Percentiles rank a stretch among this genome's conserved stretches.
Conservation (phyloP, 2,113 vertebrate genomes). For the Alectura lathami region DNA sequence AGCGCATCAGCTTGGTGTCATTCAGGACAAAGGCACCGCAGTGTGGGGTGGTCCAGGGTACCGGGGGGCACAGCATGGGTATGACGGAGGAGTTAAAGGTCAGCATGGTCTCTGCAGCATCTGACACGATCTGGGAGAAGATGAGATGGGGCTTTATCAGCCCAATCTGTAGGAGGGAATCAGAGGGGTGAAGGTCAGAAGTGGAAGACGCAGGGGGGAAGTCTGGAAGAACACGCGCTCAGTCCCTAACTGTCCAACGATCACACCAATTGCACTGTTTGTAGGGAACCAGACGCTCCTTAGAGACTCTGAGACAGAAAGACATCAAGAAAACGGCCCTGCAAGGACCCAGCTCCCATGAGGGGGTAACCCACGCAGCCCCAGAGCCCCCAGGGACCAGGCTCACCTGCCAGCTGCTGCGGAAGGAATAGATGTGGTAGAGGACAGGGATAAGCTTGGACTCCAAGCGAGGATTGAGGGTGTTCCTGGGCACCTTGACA, state of each 20-base stretch:
- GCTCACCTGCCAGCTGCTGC: slow-evolving; percentile 82
- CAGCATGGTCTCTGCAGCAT: slow-evolving; percentile 81
- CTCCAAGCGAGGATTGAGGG: slow-evolving; percentile 56
- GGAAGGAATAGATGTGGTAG: slow-evolving; percentile 95
- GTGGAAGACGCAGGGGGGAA: neutral
- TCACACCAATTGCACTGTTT: rapidly evolving
- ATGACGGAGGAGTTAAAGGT: slow-evolving; percentile 86
- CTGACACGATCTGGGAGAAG: slow-evolving; percentile 80
- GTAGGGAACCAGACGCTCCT: neutral
- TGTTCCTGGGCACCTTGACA: slow-evolving; percentile 80
- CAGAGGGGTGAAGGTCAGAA: neutral
- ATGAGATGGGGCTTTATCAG: slow-evolving; percentile 93
- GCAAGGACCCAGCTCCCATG: rapidly evolving
- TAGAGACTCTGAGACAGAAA: neutral
- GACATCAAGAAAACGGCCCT: neutral
- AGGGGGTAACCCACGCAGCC: neutral
- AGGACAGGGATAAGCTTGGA: slow-evolving; percentile 82
- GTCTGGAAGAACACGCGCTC: neutral
- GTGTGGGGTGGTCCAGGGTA: slow-evolving; percentile 86
- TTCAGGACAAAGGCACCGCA: slow-evolving; percentile 85
- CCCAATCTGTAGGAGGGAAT: slow-evolving; percentile 79
- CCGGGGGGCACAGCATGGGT: slow-evolving; percentile 91
- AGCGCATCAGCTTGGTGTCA: slow-evolving; percentile 88
- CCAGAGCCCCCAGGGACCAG: neutral
- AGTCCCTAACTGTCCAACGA: rapidly evolving